Evolutionary conservation across 2,888 invertebrate genomes (phyloP), one percentile per base, ranked within the genome.

Genomic region (Spisula solida): DNA sequence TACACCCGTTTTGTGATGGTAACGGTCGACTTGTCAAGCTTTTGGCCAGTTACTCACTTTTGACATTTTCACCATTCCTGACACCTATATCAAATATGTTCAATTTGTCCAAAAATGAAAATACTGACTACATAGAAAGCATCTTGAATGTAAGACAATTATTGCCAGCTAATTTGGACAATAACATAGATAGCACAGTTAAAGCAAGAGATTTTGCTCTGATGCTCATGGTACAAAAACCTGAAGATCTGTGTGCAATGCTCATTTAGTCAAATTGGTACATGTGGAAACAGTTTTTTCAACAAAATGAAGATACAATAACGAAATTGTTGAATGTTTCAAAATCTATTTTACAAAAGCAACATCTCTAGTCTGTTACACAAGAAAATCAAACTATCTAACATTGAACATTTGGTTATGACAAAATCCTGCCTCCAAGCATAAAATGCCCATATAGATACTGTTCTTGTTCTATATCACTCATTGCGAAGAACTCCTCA

Each of bases 21-120:
- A 87, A 87, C 47, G 87, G 87, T 5, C 47, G 87, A 18, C 83
- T 83, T 31, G 87, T 80, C 14, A 60, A 83, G n/a, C 70, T 87
- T 8, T 34, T 87, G 47, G 47, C 82, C 20, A 87, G 87, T 48
- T 87, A 87, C 80, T 79, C 70, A 48, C 51, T 87, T 20, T 18
- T 83, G 18, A 83, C 80, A 60, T 83, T 87, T 66, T 87, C 87
- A 29, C 87, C 87, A 31, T 87, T 87, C 29, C 29, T 87, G 51
- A 87, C 87, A 0, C 87, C 87, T 16, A 87, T 87, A 20, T 87
- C 56, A 48, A 87, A 87, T 60, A 83, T 87, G 48, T 87, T 87
- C 48, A 87, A 83, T 47, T 31, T 79, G 4, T 80, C 87, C 41
- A 41, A 2, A 41, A 8, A 2, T 14, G 18, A 25, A 31, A 56